Percentiles rank a stretch among this genome's conserved stretches.
Evolutionary conservation across 1,140 invertebrate genomes (phyloP).

Genomic region (Asbolus verrucosus): DNA sequence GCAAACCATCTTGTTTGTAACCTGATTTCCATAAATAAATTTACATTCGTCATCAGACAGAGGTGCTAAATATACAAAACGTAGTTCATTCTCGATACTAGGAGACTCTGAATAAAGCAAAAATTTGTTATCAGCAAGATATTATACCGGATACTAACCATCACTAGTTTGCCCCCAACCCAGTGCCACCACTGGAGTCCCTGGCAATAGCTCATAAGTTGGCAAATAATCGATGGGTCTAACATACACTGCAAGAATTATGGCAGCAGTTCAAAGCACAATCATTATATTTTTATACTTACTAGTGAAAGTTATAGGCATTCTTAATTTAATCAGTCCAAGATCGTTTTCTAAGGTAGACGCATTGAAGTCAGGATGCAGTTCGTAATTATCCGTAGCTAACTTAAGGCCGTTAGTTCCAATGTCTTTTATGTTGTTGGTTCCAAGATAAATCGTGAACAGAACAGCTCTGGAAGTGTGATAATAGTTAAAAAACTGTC

Average conservation of each 20-base stretch:
- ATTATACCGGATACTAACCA: neutral
- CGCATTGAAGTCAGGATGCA: constrained; percentile 7
- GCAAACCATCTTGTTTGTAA: constrained; percentile 6
- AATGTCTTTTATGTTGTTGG: neutral
- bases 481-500: neutral
- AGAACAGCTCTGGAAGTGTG: neutral
- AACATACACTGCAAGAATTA: constrained; percentile 3
- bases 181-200: constrained; percentile 7
- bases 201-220: constrained; percentile 6
- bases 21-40: constrained; percentile 6
- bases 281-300: neutral
- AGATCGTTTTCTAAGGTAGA: constrained; percentile 4
- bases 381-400: constrained; percentile 8
- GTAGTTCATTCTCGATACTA: constrained; percentile 1
- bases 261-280: neutral
- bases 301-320: constrained; percentile 19
- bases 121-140: too few relatives aligned
- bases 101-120: neutral
- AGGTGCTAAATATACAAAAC: neutral
- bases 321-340: constrained; percentile 6
- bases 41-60: constrained; percentile 7
- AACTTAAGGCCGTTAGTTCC: constrained; percentile 6
- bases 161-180: constrained; percentile 27
- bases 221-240: constrained; percentile 8
- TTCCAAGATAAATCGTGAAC: constrained; percentile 9